These are phyloP conservation scores for Microplitis demolitor DNA, from an alignment of 1,140 invertebrate species.

Conservation along the genomic window DNA sequence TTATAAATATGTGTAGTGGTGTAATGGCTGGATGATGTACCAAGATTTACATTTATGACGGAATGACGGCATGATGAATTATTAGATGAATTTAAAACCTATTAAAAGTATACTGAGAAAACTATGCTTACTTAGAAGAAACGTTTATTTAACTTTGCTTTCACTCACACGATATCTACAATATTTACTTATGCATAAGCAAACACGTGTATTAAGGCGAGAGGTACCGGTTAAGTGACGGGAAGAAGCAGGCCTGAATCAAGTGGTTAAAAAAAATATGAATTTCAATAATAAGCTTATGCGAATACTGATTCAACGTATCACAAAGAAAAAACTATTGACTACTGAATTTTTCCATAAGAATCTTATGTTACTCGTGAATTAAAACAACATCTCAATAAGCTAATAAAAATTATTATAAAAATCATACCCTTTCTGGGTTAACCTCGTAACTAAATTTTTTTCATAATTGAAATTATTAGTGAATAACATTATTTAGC, in stretches of 20 bases:
- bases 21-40: background rate
- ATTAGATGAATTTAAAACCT: background rate
- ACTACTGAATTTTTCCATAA: too few species aligned
- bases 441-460: too few species aligned
- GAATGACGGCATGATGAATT: background rate
- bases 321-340: background rate
- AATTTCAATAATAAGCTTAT: conserved; percentile 32
- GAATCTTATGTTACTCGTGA: too few species aligned
- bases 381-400: too few species aligned
- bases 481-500: too few species aligned
- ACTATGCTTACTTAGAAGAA: background rate
- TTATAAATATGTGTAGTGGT: too few species aligned
- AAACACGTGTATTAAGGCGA: conserved; percentile 45
- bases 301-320: background rate
- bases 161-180: conserved; percentile 50
- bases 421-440: too few species aligned
- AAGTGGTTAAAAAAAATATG: conserved; percentile 34
- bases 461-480: too few species aligned
- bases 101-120: background rate
- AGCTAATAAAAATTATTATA: too few species aligned
- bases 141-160: conserved; percentile 53
- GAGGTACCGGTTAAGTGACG: conserved; percentile 40
- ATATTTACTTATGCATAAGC: conserved; percentile 53
- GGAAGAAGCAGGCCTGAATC: conserved; percentile 24
- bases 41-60: background rate